Percentiles rank a stretch among this genome's conserved stretches.
Evolutionary conservation across 2,888 invertebrate genomes (phyloP).

Genomic region (Blastobasis lacticolella): DNA sequence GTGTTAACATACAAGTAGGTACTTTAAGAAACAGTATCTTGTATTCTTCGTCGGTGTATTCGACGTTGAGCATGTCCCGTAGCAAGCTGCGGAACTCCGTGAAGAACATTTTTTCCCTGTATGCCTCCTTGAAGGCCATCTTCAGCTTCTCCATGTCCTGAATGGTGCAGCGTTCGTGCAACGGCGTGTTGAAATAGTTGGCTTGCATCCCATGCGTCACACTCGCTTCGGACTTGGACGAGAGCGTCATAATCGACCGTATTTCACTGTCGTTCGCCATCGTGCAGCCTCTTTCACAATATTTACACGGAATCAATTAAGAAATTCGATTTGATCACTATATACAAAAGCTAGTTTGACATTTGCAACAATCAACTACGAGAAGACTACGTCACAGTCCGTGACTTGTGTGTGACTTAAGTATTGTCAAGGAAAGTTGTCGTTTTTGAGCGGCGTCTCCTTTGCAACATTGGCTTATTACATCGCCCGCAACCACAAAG

Average conservation of each 20-base stretch:
- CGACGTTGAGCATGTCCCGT: slow-evolving; percentile 52
- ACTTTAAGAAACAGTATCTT: slow-evolving; percentile 78
- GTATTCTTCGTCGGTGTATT: slow-evolving; percentile 74
- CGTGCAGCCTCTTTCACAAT: background rate
- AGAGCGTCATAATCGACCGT: slow-evolving; percentile 40
- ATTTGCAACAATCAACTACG: too few relatives aligned
- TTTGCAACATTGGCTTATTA: too few relatives aligned
- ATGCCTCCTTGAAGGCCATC: slow-evolving; percentile 55
- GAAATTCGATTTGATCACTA: too few relatives aligned
- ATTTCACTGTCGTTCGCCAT: slow-evolving; percentile 51
- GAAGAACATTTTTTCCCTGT: slow-evolving; percentile 50
- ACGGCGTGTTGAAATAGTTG: slow-evolving; percentile 40
- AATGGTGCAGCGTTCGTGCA: slow-evolving; percentile 59
- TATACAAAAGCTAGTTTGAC: too few relatives aligned
- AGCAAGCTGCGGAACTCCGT: slow-evolving; percentile 55
- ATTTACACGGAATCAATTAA: too few relatives aligned
- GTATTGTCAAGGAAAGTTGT: too few relatives aligned
- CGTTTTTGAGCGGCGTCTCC: too few relatives aligned
- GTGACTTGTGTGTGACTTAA: too few relatives aligned
- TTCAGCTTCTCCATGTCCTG: slow-evolving; percentile 59
- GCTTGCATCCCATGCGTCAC: slow-evolving; percentile 24
- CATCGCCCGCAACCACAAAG: too few relatives aligned
- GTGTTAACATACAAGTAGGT: slow-evolving; percentile 13
- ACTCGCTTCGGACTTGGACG: slow-evolving; percentile 50
- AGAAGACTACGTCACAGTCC: too few relatives aligned